Conservation (phyloP, 2,113 vertebrate genomes). For the Morone saxatilis region DNA sequence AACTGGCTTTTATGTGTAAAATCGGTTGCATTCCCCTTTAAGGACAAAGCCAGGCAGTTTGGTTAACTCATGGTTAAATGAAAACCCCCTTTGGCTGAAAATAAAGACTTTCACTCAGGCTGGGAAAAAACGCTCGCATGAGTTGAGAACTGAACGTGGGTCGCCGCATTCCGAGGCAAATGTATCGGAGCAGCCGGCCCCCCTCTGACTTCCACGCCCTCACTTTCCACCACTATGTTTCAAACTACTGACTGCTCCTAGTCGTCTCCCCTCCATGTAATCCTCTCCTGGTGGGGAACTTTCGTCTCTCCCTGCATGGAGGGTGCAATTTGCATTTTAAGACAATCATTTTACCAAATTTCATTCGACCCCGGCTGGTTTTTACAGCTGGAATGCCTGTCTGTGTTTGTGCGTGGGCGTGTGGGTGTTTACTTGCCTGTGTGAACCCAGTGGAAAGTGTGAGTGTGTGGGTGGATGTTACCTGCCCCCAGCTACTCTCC, state of each 20-base stretch:
- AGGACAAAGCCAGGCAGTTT: background rate
- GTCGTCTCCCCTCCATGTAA: background rate
- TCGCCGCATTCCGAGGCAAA: conserved; percentile 18
- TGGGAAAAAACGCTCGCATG: background rate
- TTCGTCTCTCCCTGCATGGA: background rate
- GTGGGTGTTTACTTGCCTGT: conserved; percentile 15
- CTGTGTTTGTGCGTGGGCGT: conserved; percentile 24
- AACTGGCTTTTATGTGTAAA: background rate
- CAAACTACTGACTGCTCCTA: conserved; percentile 10
- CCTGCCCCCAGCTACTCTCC: conserved; percentile 26
- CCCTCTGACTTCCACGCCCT: conserved; percentile 2
- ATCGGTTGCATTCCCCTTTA: background rate
- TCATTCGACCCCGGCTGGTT: conserved; percentile 25
- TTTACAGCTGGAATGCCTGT: conserved; percentile 25
- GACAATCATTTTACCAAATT: conserved; percentile 29
- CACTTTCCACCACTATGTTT: background rate
- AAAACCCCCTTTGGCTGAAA: conserved; percentile 19
- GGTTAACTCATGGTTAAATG: conserved; percentile 12
- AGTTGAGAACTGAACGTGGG: background rate
- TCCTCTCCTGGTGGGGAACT: background rate
- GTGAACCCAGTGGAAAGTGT: background rate
- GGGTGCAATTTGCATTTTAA: conserved; percentile 37
- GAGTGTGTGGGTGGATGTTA: conserved; percentile 15
- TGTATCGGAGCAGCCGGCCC: background rate
- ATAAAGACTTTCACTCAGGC: conserved; percentile 6